These are phyloP conservation scores for Callimorpha dominula DNA, from an alignment of 2,888 invertebrate genomes.

Conservation along the genomic window DNA sequence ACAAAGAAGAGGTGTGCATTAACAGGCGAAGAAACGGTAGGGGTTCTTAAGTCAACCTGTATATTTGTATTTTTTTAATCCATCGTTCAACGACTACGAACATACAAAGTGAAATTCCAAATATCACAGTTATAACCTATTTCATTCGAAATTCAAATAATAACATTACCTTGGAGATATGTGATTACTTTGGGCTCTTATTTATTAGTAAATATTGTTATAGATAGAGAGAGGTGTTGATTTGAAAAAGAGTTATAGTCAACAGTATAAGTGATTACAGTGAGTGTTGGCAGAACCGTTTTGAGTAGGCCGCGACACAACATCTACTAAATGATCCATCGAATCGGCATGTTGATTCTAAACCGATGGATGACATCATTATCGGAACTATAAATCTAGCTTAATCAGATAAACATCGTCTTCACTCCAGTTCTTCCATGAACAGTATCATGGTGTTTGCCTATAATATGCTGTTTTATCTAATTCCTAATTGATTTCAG, in stretches of 20 bases:
- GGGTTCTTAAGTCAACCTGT: no score
- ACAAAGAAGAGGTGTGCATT: no score
- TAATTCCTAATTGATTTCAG: no score
- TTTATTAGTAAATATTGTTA: not conserved
- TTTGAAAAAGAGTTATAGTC: conserved; percentile 20
- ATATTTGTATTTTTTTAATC: no score
- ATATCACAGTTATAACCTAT: no score
- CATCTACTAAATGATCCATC: conserved; percentile 17
- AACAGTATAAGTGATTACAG: conserved; percentile 36
- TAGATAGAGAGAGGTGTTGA: conserved; percentile 4
- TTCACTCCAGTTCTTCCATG: not conserved
- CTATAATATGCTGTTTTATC: not conserved
- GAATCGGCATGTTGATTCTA: conserved; percentile 19
- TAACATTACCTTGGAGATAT: no score
- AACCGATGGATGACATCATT: conserved; percentile 23
- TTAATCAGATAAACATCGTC: conserved; percentile 17
- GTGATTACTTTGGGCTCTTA: no score
- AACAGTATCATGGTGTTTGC: not conserved
- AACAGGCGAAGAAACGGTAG: no score
- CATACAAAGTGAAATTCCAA: no score
- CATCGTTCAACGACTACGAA: no score
- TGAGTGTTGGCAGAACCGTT: conserved; percentile 25
- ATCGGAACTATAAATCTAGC: conserved; percentile 20
- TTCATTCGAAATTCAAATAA: no score
- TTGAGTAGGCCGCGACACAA: conserved; percentile 32